Evolutionary conservation across 2,888 invertebrate species (phyloP).

Genomic region (Tanypteryx hageni): DNA sequence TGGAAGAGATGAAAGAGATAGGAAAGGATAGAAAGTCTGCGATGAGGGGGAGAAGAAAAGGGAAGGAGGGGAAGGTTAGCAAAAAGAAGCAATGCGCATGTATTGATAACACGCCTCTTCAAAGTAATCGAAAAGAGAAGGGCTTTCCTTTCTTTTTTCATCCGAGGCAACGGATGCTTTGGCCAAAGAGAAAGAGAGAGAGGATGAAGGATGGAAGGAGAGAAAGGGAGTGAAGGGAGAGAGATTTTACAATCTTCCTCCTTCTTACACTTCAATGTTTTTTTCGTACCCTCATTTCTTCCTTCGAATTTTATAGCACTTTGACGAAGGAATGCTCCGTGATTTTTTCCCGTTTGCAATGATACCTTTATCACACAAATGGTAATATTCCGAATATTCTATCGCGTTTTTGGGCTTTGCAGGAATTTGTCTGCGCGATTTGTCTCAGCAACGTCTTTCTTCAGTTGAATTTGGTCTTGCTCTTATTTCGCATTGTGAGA

Average conservation of each 20-base stretch:
- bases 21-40: not conserved
- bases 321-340: not conserved
- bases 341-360: not conserved
- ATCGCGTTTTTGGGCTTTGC: too few relatives aligned
- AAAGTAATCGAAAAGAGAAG: not conserved
- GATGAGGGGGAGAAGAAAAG: too few relatives aligned
- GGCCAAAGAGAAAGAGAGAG: too few relatives aligned
- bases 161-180: too few relatives aligned
- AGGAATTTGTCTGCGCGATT: too few relatives aligned
- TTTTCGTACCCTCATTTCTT: not conserved
- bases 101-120: constrained; percentile 12
- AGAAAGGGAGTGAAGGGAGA: not conserved
- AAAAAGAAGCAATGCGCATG: too few relatives aligned
- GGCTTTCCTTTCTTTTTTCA: not conserved
- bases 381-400: too few relatives aligned
- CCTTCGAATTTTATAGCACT: not conserved
- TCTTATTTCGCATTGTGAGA: too few relatives aligned
- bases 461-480: too few relatives aligned
- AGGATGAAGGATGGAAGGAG: not conserved
- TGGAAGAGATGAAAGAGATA: not conserved
- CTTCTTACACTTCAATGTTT: not conserved
- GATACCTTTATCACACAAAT: too few relatives aligned
- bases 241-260: not conserved
- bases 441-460: too few relatives aligned
- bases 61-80: too few relatives aligned